phyloP scores from a whole-genome alignment of 2,113 vertebrate species.

The Raja brachyura region DNA sequence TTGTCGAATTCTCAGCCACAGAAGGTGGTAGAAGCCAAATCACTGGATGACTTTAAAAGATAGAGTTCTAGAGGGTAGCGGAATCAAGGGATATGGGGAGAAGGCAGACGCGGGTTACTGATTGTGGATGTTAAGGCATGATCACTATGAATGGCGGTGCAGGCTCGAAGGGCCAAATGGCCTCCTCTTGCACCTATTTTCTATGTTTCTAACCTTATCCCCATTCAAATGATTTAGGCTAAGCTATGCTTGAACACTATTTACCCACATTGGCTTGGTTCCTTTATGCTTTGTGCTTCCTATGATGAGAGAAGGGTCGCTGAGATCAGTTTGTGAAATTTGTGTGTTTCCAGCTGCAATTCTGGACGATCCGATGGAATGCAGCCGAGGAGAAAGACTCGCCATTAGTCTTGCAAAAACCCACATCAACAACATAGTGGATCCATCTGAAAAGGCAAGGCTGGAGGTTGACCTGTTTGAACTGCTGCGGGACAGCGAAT shows the following conservation, averaged over 20 bases:
- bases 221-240: not conserved
- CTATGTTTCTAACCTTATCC: not conserved
- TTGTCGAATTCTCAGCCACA: too few relatives aligned
- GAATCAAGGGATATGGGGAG: too few relatives aligned
- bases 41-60: too few relatives aligned
- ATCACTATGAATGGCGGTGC: too few relatives aligned
- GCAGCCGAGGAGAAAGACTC: constrained; percentile 90
- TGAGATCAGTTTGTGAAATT: not conserved
- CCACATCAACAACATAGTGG: constrained; percentile 82
- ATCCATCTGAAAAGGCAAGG: constrained; percentile 80
- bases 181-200: too few relatives aligned
- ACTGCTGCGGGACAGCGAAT: constrained; percentile 92
- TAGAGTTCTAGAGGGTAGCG: too few relatives aligned
- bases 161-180: too few relatives aligned
- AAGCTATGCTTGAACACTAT: not conserved
- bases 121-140: too few relatives aligned
- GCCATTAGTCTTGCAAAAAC: constrained; percentile 97
- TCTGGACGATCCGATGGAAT: constrained; percentile 98
- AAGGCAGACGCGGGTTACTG: too few relatives aligned
- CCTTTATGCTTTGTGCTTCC: not conserved
- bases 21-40: too few relatives aligned
- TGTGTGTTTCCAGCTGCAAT: constrained; percentile 66
- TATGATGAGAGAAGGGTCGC: not conserved
- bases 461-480: constrained; percentile 91
- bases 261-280: not conserved